Conservation (phyloP, 1,140 invertebrate genomes). For the Venustaconcha ellipsiformis region DNA sequence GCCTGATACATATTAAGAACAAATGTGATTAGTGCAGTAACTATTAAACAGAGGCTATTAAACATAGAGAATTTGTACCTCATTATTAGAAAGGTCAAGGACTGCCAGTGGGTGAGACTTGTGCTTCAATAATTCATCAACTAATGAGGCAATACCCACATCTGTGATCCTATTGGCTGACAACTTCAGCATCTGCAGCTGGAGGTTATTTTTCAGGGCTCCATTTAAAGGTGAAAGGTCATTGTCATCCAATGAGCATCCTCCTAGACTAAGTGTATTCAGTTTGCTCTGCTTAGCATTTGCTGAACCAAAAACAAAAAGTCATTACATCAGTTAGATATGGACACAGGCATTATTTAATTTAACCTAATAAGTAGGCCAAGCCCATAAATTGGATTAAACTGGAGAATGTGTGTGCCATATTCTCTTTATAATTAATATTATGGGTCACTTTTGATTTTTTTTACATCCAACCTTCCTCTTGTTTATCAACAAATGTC, state of each 20-base stretch:
- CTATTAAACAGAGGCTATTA: background rate
- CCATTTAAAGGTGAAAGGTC: constrained; percentile 47
- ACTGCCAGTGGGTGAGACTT: constrained; percentile 49
- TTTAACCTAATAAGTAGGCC: background rate
- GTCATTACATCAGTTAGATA: background rate
- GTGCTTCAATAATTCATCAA: constrained; percentile 36
- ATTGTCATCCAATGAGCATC: constrained; percentile 49
- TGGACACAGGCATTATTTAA: background rate
- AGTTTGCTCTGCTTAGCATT: constrained; percentile 34
- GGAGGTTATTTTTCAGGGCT: constrained; percentile 45
- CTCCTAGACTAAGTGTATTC: constrained; percentile 49
- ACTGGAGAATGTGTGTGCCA: background rate
- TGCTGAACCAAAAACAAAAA: constrained; percentile 19
- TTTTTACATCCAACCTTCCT: no score
- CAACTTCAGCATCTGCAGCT: constrained; percentile 56
- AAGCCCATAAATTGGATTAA: background rate
- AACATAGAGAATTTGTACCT: constrained; percentile 24
- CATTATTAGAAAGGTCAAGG: constrained; percentile 53
- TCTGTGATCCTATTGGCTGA: constrained; percentile 58
- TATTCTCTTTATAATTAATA: background rate
- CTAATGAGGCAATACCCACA: constrained; percentile 37
- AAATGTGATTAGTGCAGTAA: no score
- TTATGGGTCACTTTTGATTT: background rate
- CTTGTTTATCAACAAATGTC: no score
- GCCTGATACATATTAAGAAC: no score